phyloP scores from a whole-genome alignment of 2,113 vertebrate species.

The Cebus imitator region DNA sequence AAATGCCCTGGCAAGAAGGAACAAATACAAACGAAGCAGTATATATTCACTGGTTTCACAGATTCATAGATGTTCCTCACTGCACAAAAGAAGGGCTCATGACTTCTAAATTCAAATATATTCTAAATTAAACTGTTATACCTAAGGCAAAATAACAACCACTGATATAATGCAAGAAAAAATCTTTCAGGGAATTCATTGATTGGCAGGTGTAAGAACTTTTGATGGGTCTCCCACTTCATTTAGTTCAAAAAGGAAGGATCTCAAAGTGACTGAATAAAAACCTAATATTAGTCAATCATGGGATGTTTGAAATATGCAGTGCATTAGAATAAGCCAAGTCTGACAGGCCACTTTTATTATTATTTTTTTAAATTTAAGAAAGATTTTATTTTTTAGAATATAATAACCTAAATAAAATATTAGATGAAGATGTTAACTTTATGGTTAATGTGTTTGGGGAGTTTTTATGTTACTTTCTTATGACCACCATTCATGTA shows the following conservation, averaged over 20 bases:
- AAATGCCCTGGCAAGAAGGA: slow-evolving; percentile 20
- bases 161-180: neutral
- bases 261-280: neutral
- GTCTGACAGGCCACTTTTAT: neutral
- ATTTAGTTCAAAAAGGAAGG: neutral
- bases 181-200: neutral
- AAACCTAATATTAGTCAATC: slow-evolving; percentile 9
- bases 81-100: neutral
- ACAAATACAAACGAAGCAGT: slow-evolving; percentile 10
- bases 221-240: neutral
- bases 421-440: neutral
- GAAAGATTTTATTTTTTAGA: neutral
- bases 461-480: neutral
- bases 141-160: neutral
- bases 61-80: neutral
- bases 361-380: neutral
- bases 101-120: slow-evolving; percentile 19
- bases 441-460: neutral
- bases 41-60: neutral
- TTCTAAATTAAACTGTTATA: slow-evolving; percentile 8
- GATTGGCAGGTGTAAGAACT: neutral
- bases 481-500: neutral
- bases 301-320: neutral
- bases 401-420: neutral
- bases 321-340: neutral